These are phyloP conservation scores for Cotesia glomerata DNA, from an alignment of 1,140 invertebrate species.

Conservation along the genomic window DNA sequence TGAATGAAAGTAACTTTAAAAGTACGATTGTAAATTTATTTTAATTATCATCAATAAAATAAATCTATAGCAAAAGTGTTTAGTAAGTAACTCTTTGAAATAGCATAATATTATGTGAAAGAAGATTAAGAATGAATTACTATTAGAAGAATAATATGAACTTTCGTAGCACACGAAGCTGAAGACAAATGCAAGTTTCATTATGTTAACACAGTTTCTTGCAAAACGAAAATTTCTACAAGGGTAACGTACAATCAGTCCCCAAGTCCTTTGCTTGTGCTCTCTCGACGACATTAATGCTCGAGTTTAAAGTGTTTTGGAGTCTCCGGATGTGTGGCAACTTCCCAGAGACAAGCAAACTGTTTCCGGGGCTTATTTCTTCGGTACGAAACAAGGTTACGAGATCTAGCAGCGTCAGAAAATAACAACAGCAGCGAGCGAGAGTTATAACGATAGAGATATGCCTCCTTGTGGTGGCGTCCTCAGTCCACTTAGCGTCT, in stretches of 20 bases:
- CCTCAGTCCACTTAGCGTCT: conserved; percentile 16
- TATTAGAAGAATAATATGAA: too few species aligned
- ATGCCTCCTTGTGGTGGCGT: conserved; percentile 19
- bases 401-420: neutral
- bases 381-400: neutral
- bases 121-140: too few species aligned
- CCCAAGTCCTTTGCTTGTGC: neutral
- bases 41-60: too few species aligned
- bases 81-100: too few species aligned
- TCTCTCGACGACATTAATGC: neutral
- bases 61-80: too few species aligned
- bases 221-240: neutral
- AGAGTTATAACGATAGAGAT: neutral
- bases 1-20: too few species aligned
- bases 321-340: conserved; percentile 32
- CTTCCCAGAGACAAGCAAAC: conserved; percentile 26
- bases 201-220: neutral
- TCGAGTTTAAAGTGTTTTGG: conserved; percentile 30
- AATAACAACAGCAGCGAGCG: conserved; percentile 3
- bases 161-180: too few species aligned
- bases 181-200: too few species aligned
- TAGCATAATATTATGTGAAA: too few species aligned
- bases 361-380: conserved; percentile 31
- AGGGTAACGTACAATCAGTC: neutral
- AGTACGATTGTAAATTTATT: too few species aligned